Percentiles rank a stretch among this genome's conserved stretches.
Conservation (phyloP, 2,113 vertebrate genomes). For the Rhinopomastus cyanomelas region DNA sequence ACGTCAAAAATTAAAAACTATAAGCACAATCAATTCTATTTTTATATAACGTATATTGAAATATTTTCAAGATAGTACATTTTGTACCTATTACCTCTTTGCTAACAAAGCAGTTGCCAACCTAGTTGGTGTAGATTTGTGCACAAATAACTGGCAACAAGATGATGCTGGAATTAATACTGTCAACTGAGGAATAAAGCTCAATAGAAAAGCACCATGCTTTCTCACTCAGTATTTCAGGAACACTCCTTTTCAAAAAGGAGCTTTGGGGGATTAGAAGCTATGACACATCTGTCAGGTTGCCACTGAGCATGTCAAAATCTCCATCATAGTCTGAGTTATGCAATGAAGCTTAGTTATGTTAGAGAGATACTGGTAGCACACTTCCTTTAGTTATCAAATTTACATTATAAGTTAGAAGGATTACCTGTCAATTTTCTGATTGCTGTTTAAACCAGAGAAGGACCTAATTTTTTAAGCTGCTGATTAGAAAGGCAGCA, state of each 20-base stretch:
- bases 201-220: constrained; percentile 56
- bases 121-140: neutral
- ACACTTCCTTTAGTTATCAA: constrained; percentile 50
- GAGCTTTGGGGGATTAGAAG: constrained; percentile 68
- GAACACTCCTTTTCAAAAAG: constrained; percentile 70
- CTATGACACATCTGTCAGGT: constrained; percentile 72
- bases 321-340: constrained; percentile 54
- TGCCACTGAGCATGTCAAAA: constrained; percentile 72
- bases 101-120: neutral
- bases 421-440: constrained; percentile 60
- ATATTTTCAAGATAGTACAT: neutral
- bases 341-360: constrained; percentile 52
- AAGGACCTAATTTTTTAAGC: constrained; percentile 17
- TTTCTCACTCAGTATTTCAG: constrained; percentile 68
- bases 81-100: neutral
- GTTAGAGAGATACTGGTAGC: constrained; percentile 3
- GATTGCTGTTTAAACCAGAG: constrained; percentile 36
- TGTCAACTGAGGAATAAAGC: constrained; percentile 10
- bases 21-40: neutral
- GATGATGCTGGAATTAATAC: neutral
- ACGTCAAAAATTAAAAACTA: neutral
- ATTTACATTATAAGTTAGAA: constrained; percentile 59
- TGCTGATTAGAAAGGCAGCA: neutral
- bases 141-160: neutral
- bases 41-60: neutral